These are phyloP conservation scores for Drosophila emarginata DNA, from an alignment of 2,888 invertebrate genomes.

Conservation along the genomic window DNA sequence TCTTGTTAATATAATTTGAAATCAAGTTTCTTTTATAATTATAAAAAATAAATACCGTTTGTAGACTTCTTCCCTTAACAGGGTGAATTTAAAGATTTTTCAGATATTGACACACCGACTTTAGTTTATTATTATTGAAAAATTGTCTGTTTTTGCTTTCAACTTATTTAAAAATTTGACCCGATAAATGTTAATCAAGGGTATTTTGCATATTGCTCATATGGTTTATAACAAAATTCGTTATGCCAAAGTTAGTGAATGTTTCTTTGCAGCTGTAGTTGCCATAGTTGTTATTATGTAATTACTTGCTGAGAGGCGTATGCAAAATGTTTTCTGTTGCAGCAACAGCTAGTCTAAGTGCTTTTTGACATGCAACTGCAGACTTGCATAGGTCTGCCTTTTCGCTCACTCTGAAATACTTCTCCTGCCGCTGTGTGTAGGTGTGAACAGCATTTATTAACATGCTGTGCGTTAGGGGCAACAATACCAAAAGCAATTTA, in stretches of 20 bases:
- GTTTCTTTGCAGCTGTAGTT: conserved; percentile 18
- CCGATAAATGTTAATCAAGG: too few species aligned
- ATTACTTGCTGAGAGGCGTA: conserved; percentile 69
- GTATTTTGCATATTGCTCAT: not conserved
- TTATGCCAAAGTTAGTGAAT: conserved; percentile 19
- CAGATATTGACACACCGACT: too few species aligned
- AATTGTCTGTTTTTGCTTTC: too few species aligned
- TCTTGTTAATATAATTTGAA: too few species aligned
- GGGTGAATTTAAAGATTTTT: too few species aligned
- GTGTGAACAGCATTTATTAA: conserved; percentile 75
- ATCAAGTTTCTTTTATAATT: too few species aligned
- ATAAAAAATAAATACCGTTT: too few species aligned
- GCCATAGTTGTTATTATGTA: conserved; percentile 58
- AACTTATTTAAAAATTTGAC: too few species aligned
- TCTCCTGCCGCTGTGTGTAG: conserved; percentile 46
- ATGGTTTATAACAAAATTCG: conserved; percentile 2
- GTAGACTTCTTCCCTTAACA: too few species aligned
- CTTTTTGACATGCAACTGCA: conserved; percentile 68
- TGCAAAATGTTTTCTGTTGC: conserved; percentile 72
- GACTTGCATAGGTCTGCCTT: conserved; percentile 3
- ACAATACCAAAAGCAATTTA: conserved; percentile 68
- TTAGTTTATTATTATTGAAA: too few species aligned
- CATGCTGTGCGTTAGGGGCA: conserved; percentile 50
- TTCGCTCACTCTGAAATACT: conserved; percentile 20
- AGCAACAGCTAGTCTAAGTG: conserved; percentile 56